Evolutionary conservation across 2,888 invertebrate genomes (phyloP).

Genomic region (Sphinx pinastri): DNA sequence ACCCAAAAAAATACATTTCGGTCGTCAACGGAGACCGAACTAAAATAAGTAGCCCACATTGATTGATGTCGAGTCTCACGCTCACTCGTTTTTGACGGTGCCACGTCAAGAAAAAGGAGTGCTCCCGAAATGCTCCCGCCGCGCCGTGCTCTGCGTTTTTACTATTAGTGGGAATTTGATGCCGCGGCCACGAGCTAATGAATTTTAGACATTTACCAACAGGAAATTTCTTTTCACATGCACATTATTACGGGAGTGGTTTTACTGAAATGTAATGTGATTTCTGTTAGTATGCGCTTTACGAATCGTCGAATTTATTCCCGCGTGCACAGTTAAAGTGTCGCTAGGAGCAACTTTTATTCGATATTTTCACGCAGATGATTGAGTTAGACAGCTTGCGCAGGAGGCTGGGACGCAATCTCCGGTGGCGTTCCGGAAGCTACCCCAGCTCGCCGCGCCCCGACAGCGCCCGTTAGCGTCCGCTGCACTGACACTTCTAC

Average conservation of each 20-base stretch:
- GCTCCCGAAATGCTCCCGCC: slow-evolving; percentile 59
- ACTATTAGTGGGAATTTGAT: slow-evolving; percentile 61
- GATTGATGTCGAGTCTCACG: slow-evolving; percentile 77
- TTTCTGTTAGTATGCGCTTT: slow-evolving; percentile 56
- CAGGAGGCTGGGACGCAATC: slow-evolving; percentile 78
- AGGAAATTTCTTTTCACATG: slow-evolving; percentile 60
- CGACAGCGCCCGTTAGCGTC: slow-evolving; percentile 34
- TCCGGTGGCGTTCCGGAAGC: slow-evolving; percentile 70
- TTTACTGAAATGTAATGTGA: not conserved
- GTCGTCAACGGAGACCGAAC: slow-evolving; percentile 57
- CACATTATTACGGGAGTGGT: not conserved
- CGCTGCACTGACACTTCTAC: slow-evolving; percentile 49
- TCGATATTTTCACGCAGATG: slow-evolving; percentile 76
- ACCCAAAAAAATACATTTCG: slow-evolving; percentile 49
- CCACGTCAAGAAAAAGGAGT: slow-evolving; percentile 71
- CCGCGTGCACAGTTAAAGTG: slow-evolving; percentile 62
- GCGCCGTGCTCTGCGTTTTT: slow-evolving; percentile 50
- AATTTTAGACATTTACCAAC: slow-evolving; percentile 58
- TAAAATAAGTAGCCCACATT: slow-evolving; percentile 72
- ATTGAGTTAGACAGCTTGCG: slow-evolving; percentile 79
- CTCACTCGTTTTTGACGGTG: slow-evolving; percentile 74
- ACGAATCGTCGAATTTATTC: slow-evolving; percentile 51
- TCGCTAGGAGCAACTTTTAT: slow-evolving; percentile 68
- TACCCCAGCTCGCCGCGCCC: slow-evolving; percentile 38
- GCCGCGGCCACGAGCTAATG: slow-evolving; percentile 61